Percentiles rank a stretch among this genome's conserved stretches.
Evolutionary conservation across 2,888 invertebrate species (phyloP).

Genomic region (Malachius bipustulatus): DNA sequence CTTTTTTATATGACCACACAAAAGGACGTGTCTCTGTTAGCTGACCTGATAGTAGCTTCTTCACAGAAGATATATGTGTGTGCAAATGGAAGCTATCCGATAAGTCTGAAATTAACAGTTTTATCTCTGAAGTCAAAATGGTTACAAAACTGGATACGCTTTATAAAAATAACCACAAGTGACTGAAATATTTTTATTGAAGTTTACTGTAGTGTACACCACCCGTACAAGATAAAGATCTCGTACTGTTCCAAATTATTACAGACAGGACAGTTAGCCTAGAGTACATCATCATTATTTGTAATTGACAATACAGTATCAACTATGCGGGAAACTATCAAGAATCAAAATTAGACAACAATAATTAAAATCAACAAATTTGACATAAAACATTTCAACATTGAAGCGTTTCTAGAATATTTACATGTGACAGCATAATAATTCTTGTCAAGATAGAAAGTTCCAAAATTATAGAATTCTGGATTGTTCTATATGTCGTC

Average conservation of each 20-base stretch:
- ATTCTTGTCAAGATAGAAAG: too few species aligned
- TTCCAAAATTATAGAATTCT: too few species aligned
- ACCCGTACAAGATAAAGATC: conserved; percentile 27
- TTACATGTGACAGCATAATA: conserved; percentile 15
- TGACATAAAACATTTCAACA: conserved; percentile 23
- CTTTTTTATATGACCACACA: too few species aligned
- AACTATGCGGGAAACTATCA: conserved; percentile 24
- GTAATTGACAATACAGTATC: conserved; percentile 28
- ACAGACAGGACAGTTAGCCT: conserved; percentile 22
- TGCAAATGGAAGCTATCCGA: too few species aligned
- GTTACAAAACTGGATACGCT: too few species aligned
- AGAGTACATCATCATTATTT: conserved; percentile 21
- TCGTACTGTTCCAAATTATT: conserved; percentile 22
- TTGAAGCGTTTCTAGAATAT: conserved; percentile 20
- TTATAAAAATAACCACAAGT: too few species aligned
- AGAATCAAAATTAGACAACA: conserved; percentile 24
- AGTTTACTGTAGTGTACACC: conserved; percentile 25
- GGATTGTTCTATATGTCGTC: conserved; percentile 16
- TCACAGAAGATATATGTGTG: too few species aligned
- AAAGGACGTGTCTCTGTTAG: too few species aligned
- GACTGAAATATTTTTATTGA: conserved; percentile 24
- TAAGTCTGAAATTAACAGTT: too few species aligned
- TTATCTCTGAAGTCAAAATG: too few species aligned
- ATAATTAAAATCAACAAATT: conserved; percentile 28
- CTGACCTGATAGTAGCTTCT: too few species aligned